These are phyloP conservation scores for Diplosoma virens DNA, from an alignment of 23 tunicate species.

Conservation along the genomic window DNA sequence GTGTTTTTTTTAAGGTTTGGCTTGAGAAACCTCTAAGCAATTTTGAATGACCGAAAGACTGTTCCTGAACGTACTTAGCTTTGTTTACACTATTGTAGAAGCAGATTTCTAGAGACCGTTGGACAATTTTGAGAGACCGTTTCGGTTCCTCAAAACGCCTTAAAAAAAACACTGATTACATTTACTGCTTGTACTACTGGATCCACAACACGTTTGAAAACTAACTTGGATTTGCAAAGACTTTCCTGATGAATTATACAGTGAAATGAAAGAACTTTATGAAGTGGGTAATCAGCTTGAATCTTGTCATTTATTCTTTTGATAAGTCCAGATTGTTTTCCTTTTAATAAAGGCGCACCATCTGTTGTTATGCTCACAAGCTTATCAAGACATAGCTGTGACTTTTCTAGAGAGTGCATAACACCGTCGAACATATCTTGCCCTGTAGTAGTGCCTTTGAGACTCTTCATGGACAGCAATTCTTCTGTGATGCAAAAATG, in stretches of 20 bases:
- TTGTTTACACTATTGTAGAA: no score
- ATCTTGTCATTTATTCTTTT: conserved; percentile 22
- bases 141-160: no score
- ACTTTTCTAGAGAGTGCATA: conserved; percentile 15
- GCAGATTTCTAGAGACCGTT: no score
- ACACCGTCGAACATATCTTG: conserved; percentile 21
- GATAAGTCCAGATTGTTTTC: conserved; percentile 35
- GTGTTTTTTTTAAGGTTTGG: no score
- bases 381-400: conserved; percentile 7
- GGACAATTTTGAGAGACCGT: no score
- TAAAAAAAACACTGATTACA: no score
- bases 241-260: conserved; percentile 18
- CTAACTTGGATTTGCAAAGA: conserved; percentile 3
- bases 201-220: conserved; percentile 26
- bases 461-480: conserved; percentile 7
- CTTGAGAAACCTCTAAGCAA: no score
- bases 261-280: not conserved
- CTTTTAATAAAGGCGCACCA: conserved; percentile 30
- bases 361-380: conserved; percentile 28
- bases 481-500: conserved; percentile 40
- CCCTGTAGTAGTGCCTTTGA: conserved; percentile 52
- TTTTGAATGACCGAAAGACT: no score
- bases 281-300: conserved; percentile 1
- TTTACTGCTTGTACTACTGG: conserved; percentile 25
- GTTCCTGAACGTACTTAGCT: no score